phyloP scores from a whole-genome alignment of 2,888 invertebrate species.

The Pseudococcus jackbeardsleyi region DNA sequence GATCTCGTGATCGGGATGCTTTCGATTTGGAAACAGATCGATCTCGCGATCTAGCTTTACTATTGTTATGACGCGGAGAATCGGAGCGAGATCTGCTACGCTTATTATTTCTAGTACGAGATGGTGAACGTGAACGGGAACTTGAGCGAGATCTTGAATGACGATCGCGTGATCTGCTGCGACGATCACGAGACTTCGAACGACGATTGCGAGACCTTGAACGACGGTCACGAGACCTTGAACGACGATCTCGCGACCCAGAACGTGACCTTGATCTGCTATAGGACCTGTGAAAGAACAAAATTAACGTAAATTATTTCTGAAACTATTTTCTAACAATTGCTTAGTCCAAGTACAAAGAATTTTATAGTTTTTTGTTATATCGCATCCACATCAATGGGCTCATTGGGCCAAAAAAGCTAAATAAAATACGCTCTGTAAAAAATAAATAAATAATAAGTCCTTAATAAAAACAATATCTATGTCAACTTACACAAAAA shows the following conservation, averaged over 20 bases:
- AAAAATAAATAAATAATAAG: not conserved
- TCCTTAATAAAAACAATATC: slow-evolving; percentile 49
- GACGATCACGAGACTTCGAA: slow-evolving; percentile 50
- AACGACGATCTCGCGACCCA: slow-evolving; percentile 55
- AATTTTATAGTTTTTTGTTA: slow-evolving; percentile 22
- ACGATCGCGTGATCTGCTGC: slow-evolving; percentile 43
- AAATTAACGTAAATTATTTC: not conserved
- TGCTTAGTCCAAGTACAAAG: not conserved
- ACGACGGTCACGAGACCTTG: slow-evolving; percentile 50
- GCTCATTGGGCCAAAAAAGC: not conserved
- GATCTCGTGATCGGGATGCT: too few relatives aligned
- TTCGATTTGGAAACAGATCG: too few relatives aligned
- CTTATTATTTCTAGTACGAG: slow-evolving; percentile 67
- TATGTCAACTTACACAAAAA: slow-evolving; percentile 62
- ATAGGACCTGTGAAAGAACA: slow-evolving; percentile 52
- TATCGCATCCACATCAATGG: not conserved
- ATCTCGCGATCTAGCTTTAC: slow-evolving; percentile 26
- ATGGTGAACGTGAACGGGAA: slow-evolving; percentile 71
- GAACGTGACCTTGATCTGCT: slow-evolving; percentile 60
- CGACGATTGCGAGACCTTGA: slow-evolving; percentile 21
- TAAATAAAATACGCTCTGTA: not conserved
- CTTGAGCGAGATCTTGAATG: slow-evolving; percentile 70
- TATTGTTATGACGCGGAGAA: slow-evolving; percentile 24
- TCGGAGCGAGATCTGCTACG: slow-evolving; percentile 62
- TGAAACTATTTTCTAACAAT: not conserved